Evolutionary conservation across 2,888 invertebrate genomes (phyloP), one percentile per base, ranked within the genome.

Genomic region (Apamea monoglypha): DNA sequence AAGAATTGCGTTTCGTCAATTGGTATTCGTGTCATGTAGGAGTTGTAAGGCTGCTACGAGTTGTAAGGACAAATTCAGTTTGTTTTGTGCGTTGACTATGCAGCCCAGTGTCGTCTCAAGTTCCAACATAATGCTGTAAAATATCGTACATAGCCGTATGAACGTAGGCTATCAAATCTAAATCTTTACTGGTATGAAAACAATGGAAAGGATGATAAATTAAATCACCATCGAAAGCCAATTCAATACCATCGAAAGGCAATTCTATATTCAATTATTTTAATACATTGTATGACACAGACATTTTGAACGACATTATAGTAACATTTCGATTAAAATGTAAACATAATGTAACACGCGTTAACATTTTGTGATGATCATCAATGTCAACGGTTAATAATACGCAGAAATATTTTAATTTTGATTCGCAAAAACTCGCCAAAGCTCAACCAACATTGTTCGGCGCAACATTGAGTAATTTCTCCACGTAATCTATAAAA

Each of bases 401-500:
- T 79, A 79, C 86, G 50, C 70, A 29, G 75, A 63, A 86, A 86
- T 76, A 74, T 79, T 69, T 76, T 80, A 74, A 86, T 86, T 72
- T 74, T 69, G 64, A 66, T 86, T 56, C 59, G 70, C 76, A 69
- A 59, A 25, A 61, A 44, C 66, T 70, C 68, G 76, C 82, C 64
- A 71, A 67, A 61, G 14, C 59, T 40, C 25, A 66, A 80, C 59
- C 16, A 63, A 85, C 87, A 87, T 61, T 85, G 87, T 87, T 77
- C 53, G n/a, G 32, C 18, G 63, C n/a, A 71, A 86, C 84, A 76
- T 86, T 86, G 79, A 75, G 64, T 79, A 85, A 84, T 82, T 68
- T 78, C 61, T 83, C 14, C 72, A 40, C 81, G 81, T 68, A 76
- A 85, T 70, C 73, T 84, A 79, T 75, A 86, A 86, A 88, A 89